Percentiles rank a stretch among this genome's conserved stretches.
Evolutionary conservation across 64 coral and sea anemone genomes (phyloP).

Genomic region (Acropora yongei): DNA sequence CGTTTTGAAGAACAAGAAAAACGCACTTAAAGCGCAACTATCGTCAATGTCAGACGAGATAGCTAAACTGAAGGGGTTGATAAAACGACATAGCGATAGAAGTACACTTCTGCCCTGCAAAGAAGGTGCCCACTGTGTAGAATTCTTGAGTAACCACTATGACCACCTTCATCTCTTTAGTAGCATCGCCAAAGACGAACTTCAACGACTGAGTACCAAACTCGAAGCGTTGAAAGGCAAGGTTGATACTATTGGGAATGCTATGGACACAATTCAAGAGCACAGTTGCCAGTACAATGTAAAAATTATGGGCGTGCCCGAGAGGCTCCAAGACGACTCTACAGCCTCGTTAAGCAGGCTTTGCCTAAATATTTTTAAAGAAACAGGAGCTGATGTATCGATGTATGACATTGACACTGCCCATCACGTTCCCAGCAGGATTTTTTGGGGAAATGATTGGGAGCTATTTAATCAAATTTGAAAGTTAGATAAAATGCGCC

Average conservation of each 20-base stretch:
- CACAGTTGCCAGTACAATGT: slow-evolving; percentile 37
- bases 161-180: slow-evolving; percentile 3
- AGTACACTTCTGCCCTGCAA: not conserved
- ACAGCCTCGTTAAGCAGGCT: not conserved
- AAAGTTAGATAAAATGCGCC: too few species aligned
- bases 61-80: not conserved
- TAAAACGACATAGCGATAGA: not conserved
- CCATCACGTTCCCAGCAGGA: slow-evolving; percentile 20
- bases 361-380: slow-evolving; percentile 7
- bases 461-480: too few species aligned
- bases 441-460: too few species aligned
- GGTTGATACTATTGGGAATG: slow-evolving; percentile 10
- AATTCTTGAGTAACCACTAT: not conserved
- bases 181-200: not conserved
- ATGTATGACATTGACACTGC: slow-evolving; percentile 32
- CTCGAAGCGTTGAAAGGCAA: not conserved
- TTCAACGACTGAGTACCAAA: not conserved
- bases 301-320: slow-evolving; percentile 11
- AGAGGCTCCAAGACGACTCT: not conserved
- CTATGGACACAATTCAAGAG: slow-evolving; percentile 16
- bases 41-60: not conserved
- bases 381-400: not conserved
- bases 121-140: not conserved
- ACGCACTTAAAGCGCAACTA: not conserved
- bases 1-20: not conserved